Percentiles rank a stretch among this genome's conserved stretches.
These are phyloP conservation scores for Coregonus clupeaformis DNA, from an alignment of 2,113 vertebrate species.

Conservation along the genomic window DNA sequence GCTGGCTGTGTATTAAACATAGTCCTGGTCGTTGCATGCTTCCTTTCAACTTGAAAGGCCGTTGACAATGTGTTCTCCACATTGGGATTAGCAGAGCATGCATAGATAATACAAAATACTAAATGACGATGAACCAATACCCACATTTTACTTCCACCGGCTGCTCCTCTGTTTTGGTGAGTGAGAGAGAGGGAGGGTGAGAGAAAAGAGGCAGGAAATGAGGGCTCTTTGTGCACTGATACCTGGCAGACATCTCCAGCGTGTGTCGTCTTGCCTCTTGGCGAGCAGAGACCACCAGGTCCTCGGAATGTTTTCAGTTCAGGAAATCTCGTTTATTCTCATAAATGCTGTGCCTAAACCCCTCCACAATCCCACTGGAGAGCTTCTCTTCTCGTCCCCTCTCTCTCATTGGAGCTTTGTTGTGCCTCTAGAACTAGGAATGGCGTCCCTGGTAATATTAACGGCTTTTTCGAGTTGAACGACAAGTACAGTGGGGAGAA, in stretches of 20 bases:
- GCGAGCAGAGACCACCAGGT: slow-evolving; percentile 80
- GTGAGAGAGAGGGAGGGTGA: slow-evolving; percentile 65
- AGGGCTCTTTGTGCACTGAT: slow-evolving; percentile 83
- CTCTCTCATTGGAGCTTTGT: background rate
- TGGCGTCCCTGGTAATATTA: too few relatives aligned
- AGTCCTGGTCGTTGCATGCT: background rate
- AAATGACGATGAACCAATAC: slow-evolving; percentile 57
- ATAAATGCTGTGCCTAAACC: slow-evolving; percentile 49
- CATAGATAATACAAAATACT: slow-evolving; percentile 43
- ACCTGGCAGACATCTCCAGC: slow-evolving; percentile 84
- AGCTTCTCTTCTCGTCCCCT: slow-evolving; percentile 1
- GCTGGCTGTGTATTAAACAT: background rate
- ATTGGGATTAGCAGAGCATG: slow-evolving; percentile 26
- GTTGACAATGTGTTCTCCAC: slow-evolving; percentile 32
- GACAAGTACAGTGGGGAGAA: too few relatives aligned
- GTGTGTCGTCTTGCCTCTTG: slow-evolving; percentile 87
- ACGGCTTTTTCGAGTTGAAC: too few relatives aligned
- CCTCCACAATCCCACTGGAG: slow-evolving; percentile 30
- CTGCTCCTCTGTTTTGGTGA: slow-evolving; percentile 72
- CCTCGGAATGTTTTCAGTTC: slow-evolving; percentile 84
- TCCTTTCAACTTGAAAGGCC: background rate
- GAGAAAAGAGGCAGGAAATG: slow-evolving; percentile 75
- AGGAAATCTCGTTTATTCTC: slow-evolving; percentile 86
- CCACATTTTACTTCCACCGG: slow-evolving; percentile 50
- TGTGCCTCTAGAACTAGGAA: too few relatives aligned